Evolutionary conservation across 2,797 vertebrate species (phyloP).

Genomic region (Micromesistius poutassou): DNA sequence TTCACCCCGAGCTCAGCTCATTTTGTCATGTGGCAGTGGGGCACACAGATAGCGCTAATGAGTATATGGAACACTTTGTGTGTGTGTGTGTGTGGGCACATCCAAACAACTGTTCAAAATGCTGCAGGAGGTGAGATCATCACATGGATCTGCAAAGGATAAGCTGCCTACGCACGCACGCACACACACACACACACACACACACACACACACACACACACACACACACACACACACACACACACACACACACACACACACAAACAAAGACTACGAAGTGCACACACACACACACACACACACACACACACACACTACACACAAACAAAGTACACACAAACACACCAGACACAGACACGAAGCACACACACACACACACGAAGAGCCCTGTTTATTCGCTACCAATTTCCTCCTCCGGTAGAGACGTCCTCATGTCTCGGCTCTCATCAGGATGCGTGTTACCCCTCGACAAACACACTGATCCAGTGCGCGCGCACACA

Average conservation of each 20-base stretch:
- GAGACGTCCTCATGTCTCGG: conserved; percentile 15
- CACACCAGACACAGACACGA: no score
- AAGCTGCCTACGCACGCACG: conserved; percentile 12
- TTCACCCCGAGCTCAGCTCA: no score
- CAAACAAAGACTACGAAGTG: neutral
- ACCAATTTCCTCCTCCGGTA: neutral
- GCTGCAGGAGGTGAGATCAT: conserved; percentile 20
- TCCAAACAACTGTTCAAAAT: conserved; percentile 5
- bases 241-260: no score
- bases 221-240: no score
- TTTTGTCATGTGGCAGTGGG: neutral
- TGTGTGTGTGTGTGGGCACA: neutral
- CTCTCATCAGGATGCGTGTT: neutral
- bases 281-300: neutral
- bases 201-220: no score
- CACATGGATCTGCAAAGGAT: conserved; percentile 42
- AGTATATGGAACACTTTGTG: neutral
- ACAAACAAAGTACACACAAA: no score
- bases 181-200: neutral
- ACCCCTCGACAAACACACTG: conserved; percentile 9
- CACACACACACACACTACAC: no score
- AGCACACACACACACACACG: neutral
- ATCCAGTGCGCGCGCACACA: neutral
- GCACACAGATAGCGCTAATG: no score
- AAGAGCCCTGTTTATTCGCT: neutral